Conservation (phyloP, 1,140 invertebrate genomes). For the Neodiprion lecontei region DNA sequence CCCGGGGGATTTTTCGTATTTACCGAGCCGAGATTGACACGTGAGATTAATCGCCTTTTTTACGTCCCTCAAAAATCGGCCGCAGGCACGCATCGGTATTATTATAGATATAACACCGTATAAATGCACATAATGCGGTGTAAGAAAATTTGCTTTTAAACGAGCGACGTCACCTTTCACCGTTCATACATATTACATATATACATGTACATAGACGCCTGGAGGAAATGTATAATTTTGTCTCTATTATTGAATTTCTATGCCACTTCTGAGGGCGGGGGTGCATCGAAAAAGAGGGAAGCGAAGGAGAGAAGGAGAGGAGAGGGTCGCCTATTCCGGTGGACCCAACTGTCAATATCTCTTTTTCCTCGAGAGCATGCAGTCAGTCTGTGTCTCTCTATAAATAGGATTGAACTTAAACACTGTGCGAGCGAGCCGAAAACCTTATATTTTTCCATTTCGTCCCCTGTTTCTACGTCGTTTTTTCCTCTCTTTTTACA, state of each 20-base stretch:
- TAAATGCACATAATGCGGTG: no score
- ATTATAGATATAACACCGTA: no score
- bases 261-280: not conserved
- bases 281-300: not conserved
- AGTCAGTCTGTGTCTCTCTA: not conserved
- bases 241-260: conserved; percentile 1
- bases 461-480: not conserved
- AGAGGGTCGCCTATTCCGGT: not conserved
- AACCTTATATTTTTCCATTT: not conserved
- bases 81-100: no score
- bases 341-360: conserved; percentile 7
- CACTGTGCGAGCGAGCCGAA: not conserved
- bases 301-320: not conserved
- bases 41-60: no score
- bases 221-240: not conserved
- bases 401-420: not conserved
- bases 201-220: no score
- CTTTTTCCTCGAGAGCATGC: not conserved
- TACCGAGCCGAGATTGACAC: no score
- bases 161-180: no score
- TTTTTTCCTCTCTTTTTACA: not conserved
- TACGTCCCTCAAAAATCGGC: no score
- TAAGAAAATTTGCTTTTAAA: no score
- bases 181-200: no score
- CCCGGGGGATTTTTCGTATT: no score